These are phyloP conservation scores for Chaetorhynchus papuensis DNA, from an alignment of 2,113 vertebrate genomes.

Conservation along the genomic window DNA sequence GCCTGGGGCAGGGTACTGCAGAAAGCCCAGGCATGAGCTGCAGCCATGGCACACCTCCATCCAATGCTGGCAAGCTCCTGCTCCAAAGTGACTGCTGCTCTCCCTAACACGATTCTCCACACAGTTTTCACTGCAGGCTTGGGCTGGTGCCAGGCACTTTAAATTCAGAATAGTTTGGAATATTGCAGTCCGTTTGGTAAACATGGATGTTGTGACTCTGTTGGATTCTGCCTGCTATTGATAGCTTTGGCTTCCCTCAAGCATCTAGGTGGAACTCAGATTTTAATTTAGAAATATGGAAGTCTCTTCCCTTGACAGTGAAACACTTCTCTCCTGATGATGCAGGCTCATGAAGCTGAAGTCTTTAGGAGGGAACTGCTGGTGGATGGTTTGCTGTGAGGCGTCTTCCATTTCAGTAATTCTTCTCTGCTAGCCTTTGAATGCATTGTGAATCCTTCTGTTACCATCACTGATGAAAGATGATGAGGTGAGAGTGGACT, in stretches of 20 bases:
- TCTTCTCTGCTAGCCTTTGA: background rate
- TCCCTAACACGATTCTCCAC: background rate
- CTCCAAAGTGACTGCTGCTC: background rate
- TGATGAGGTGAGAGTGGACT: background rate
- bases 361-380: background rate
- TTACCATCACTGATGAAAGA: background rate
- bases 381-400: background rate
- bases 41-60: fast-evolving
- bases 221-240: background rate
- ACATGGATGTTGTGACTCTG: background rate
- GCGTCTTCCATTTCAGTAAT: background rate
- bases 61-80: fast-evolving
- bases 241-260: background rate
- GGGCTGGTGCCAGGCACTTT: background rate
- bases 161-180: background rate
- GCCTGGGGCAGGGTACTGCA: background rate
- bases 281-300: background rate
- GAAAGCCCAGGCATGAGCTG: background rate
- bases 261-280: background rate
- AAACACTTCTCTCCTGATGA: background rate
- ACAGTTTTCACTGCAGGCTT: background rate
- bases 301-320: background rate
- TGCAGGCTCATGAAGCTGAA: background rate
- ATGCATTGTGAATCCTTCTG: background rate
- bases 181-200: background rate